Percentiles rank a stretch among this genome's conserved stretches.
Evolutionary conservation across 2,797 vertebrate species (phyloP).

Genomic region (Taenioides sp.): DNA sequence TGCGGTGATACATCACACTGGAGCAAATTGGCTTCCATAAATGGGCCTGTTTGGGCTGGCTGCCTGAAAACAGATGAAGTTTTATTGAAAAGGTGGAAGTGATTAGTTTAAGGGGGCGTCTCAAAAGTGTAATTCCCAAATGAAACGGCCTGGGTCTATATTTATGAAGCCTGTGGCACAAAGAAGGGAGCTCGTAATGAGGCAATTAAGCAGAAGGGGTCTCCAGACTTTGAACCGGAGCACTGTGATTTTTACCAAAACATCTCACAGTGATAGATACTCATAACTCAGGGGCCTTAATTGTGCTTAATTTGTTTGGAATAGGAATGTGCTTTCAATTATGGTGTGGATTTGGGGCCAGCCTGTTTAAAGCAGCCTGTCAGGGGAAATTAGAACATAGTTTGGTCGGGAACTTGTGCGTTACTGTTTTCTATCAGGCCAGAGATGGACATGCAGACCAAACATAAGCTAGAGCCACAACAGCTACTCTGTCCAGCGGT

Average conservation of each 20-base stretch:
- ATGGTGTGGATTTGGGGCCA: constrained; percentile 87
- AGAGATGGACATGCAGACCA: constrained; percentile 61
- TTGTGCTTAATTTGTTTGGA: constrained; percentile 99
- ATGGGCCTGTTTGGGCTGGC: constrained; percentile 74
- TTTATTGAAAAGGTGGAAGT: constrained; percentile 93
- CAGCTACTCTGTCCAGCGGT: constrained; percentile 46
- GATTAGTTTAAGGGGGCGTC: constrained; percentile 94
- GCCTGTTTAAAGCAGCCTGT: constrained; percentile 95
- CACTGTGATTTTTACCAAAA: constrained; percentile 99
- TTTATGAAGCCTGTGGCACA: constrained; percentile 91
- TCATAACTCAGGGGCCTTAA: constrained; percentile 99
- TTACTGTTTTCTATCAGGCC: constrained; percentile 94
- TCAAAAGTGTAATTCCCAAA: constrained; percentile 93
- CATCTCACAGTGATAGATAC: constrained; percentile 97
- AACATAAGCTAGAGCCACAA: constrained; percentile 88
- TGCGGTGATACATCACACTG: constrained; percentile 73
- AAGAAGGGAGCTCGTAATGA: constrained; percentile 91
- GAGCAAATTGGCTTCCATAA: constrained; percentile 61
- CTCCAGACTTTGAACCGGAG: constrained; percentile 97
- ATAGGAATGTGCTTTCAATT: constrained; percentile 99
- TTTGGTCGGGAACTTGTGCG: constrained; percentile 85
- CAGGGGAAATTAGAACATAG: constrained; percentile 97
- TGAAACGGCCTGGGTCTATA: constrained; percentile 89
- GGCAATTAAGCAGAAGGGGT: constrained; percentile 94
- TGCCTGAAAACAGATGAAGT: constrained; percentile 82